These are phyloP conservation scores for Tuta absoluta DNA, from an alignment of 2,888 invertebrate species.

Conservation along the genomic window DNA sequence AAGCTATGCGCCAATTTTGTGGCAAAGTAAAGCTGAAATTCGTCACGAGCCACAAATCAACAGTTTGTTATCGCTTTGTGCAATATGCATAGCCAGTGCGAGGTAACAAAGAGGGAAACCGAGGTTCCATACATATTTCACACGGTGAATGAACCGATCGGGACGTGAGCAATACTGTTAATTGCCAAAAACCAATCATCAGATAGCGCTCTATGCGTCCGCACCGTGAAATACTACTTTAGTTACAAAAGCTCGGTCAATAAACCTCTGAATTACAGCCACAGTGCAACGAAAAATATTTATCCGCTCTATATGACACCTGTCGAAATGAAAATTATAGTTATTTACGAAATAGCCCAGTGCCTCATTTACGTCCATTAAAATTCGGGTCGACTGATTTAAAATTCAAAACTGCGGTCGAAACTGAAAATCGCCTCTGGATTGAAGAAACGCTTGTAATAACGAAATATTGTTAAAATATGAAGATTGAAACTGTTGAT, in stretches of 20 bases:
- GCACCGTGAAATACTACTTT: conserved; percentile 76
- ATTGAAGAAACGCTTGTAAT: conserved; percentile 22
- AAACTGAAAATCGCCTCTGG: conserved; percentile 32
- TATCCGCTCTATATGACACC: conserved; percentile 29
- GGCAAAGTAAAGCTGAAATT: conserved; percentile 11
- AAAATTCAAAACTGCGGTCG: conserved; percentile 38
- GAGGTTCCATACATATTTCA: conserved; percentile 78
- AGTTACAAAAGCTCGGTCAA: conserved; percentile 63
- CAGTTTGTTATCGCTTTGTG: conserved; percentile 32
- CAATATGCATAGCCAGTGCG: conserved; percentile 44
- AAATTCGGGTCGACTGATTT: conserved; percentile 45
- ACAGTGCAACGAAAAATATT: conserved; percentile 16
- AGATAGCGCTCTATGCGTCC: conserved; percentile 76
- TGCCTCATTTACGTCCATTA: conserved; percentile 46
- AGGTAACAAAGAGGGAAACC: conserved; percentile 71
- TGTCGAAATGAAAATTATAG: conserved; percentile 34
- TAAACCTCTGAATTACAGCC: conserved; percentile 28
- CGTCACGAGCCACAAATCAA: conserved; percentile 28
- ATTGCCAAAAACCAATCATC: conserved; percentile 82
- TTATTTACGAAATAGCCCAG: conserved; percentile 31
- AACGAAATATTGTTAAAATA: conserved; percentile 27
- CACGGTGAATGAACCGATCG: conserved; percentile 78
- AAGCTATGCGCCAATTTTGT: conserved; percentile 4
- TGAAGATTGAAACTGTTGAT: conserved; percentile 22
- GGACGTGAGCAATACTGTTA: conserved; percentile 79